These are phyloP conservation scores for Metopolophium dirhodum DNA, from an alignment of 1,140 invertebrate genomes.

Conservation along the genomic window DNA sequence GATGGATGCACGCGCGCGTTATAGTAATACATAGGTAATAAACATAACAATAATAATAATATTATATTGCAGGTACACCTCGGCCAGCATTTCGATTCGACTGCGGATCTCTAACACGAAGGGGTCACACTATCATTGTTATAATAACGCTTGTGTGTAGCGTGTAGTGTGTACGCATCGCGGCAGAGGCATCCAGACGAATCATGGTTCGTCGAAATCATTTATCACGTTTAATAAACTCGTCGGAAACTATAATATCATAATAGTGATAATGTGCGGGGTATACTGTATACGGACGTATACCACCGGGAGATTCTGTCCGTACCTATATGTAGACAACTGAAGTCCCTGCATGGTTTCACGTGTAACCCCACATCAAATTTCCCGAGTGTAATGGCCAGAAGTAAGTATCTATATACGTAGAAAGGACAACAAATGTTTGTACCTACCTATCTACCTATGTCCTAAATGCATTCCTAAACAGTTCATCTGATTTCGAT, in stretches of 20 bases:
- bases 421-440: no score
- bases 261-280: not conserved
- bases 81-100: not conserved
- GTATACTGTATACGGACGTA: no score
- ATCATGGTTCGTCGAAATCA: not conserved
- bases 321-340: no score
- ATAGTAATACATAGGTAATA: not conserved
- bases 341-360: not conserved
- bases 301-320: not conserved
- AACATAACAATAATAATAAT: no score
- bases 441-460: no score
- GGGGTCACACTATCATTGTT: not conserved
- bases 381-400: no score
- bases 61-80: not conserved
- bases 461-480: no score
- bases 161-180: no score
- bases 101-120: not conserved
- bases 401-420: no score
- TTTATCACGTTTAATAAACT: slow-evolving; percentile 14
- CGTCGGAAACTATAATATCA: not conserved
- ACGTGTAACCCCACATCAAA: not conserved
- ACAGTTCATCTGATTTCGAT: no score
- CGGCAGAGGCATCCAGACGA: not conserved
- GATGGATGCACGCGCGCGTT: not conserved
- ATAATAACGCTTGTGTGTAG: not conserved